Conservation (phyloP, 2,888 invertebrate genomes). For the Creontiades dilutus region DNA sequence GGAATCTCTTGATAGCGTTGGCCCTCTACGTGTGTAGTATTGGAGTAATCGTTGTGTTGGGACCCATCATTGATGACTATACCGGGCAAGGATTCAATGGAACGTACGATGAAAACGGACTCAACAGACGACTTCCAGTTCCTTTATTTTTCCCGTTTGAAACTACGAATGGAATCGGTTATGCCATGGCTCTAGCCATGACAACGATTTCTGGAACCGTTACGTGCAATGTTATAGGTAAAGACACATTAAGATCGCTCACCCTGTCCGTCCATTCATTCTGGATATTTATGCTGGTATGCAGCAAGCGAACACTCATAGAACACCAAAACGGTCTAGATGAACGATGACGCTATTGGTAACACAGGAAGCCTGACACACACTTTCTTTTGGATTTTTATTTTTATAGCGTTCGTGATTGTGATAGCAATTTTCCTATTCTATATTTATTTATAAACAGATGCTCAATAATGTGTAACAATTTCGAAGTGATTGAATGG, state of each 20-base stretch:
- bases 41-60: conserved; percentile 29
- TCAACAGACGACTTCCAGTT: conserved; percentile 49
- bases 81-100: conserved; percentile 8
- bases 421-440: too few species aligned
- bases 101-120: conserved; percentile 45
- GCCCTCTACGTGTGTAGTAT: conserved; percentile 40
- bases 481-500: too few species aligned
- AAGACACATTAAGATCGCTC: neutral
- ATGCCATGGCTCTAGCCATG: conserved; percentile 2
- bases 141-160: neutral
- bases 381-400: too few species aligned
- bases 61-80: conserved; percentile 26
- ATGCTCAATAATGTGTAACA: too few species aligned
- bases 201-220: conserved; percentile 21
- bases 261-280: neutral
- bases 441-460: too few species aligned
- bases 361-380: too few species aligned
- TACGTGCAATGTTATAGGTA: conserved; percentile 52
- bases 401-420: too few species aligned
- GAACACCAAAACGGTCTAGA: too few species aligned
- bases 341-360: too few species aligned
- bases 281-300: too few species aligned
- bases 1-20: conserved; percentile 12
- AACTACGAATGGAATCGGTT: neutral
- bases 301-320: too few species aligned